Evolutionary conservation across 2,113 vertebrate species (phyloP), one percentile per base, ranked within the genome.

Genomic region (Vidua chalybeata): DNA sequence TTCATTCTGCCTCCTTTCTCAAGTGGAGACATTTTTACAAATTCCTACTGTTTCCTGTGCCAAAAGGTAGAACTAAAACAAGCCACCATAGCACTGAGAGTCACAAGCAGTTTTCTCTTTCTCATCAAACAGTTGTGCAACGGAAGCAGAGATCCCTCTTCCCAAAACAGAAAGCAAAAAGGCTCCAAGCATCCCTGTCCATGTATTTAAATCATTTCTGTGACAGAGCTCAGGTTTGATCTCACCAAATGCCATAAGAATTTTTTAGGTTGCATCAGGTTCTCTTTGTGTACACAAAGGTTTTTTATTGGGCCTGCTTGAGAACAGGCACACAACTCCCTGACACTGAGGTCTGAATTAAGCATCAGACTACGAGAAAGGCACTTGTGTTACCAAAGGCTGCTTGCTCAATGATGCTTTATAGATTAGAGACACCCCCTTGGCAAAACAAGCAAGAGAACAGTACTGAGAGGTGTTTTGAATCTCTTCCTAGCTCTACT

Each of bases 151-250:
- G 54, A 79, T 39, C 45, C 15, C 49, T 21, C 46, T 58, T 75
- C 58, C n/a, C 58, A 66, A 66, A 79, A 45, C 11, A 63, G 64
- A 85, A 66, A 58, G 49, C 45, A 94, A 73, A 75, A 79, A 66
- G 6, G 6, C 54, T 22, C n/a, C 37, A 82, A 71, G 51, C 63
- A 69, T 24, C 46, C n/a, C 41, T 0, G 0, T n/a, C 43, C 35
- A 26, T 1, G 8, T 18, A 72, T 45, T 77, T 46, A 80, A 58
- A 58, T 31, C 2, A 35, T 17, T 94, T 59, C 54, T 73, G 24
- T 27, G 41, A 64, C 21, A 73, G 59, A 72, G 54, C 24, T 85
- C 62, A 71, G 51, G 68, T 90, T 18, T 68, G 66, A 89, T 64
- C 17, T 79, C 54, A 61, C 54, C 49, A 52, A 83, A 81, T 3